Conservation (phyloP, 2,113 vertebrate genomes). For the Centropus bengalensis region DNA sequence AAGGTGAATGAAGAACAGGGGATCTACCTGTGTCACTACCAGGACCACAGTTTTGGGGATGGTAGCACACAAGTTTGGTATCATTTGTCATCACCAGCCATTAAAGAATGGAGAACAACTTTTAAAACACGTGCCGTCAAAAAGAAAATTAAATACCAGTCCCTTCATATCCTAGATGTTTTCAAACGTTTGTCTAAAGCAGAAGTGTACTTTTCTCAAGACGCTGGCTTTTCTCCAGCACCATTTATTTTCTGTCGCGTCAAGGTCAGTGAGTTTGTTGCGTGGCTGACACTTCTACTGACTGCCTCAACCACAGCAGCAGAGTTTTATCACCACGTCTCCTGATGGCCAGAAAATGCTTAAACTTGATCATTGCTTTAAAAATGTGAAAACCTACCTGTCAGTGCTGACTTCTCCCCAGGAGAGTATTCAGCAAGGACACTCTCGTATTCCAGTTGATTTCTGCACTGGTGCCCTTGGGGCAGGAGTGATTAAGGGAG, state of each 20-base stretch:
- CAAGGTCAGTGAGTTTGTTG: not conserved
- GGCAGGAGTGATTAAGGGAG: not conserved
- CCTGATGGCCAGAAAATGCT: not conserved
- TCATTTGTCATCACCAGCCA: not conserved
- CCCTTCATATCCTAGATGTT: not conserved
- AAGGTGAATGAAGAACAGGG: not conserved
- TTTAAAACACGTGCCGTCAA: not conserved
- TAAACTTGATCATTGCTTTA: not conserved
- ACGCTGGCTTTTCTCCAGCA: not conserved
- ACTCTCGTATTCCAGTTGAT: not conserved
- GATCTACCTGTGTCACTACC: not conserved
- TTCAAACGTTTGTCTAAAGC: not conserved
- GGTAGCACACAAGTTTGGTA: not conserved
- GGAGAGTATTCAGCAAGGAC: not conserved
- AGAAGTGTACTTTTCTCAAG: not conserved
- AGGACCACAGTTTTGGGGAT: not conserved
- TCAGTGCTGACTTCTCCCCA: not conserved
- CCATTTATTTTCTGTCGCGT: not conserved
- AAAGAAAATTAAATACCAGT: accelerated
- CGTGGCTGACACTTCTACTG: not conserved
- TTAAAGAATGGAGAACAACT: not conserved
- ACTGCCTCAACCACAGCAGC: not conserved
- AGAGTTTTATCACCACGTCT: not conserved
- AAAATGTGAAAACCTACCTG: not conserved
- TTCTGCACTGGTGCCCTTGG: not conserved